Conservation (phyloP, 2,797 vertebrate genomes). For the Loris lydekkerianus region DNA sequence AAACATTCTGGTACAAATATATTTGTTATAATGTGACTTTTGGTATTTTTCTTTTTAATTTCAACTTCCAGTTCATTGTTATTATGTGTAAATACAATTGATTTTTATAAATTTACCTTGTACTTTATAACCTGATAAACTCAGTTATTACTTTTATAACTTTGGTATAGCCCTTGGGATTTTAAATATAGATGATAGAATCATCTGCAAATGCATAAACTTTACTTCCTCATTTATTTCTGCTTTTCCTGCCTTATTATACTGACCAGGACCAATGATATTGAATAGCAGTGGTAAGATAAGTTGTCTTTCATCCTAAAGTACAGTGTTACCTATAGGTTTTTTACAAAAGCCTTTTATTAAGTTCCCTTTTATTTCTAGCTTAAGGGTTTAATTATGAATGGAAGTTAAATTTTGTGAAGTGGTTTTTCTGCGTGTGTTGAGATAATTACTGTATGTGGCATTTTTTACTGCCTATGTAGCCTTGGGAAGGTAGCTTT, state of each 20-base stretch:
- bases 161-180: neutral
- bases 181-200: neutral
- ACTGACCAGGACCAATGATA: neutral
- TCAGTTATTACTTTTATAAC: neutral
- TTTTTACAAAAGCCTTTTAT: slow-evolving; percentile 4
- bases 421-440: slow-evolving; percentile 11
- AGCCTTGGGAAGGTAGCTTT: neutral
- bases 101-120: neutral
- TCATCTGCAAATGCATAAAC: neutral
- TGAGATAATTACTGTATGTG: slow-evolving; percentile 32
- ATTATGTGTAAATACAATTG: neutral
- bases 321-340: neutral
- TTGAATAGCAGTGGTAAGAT: neutral
- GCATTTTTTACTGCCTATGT: neutral
- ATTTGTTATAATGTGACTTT: neutral
- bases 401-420: slow-evolving; percentile 43
- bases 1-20: too few species aligned
- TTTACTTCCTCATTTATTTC: neutral
- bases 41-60: slow-evolving; percentile 36
- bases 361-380: slow-evolving; percentile 32
- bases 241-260: neutral
- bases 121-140: neutral
- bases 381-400: slow-evolving; percentile 15
- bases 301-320: neutral
- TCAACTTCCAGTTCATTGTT: neutral